A percentile compares a stretch with the other conserved stretches of the same genome.
These are phyloP conservation scores for Pygoscelis antarcticus DNA, from an alignment of 2,113 vertebrate species.

Conservation along the genomic window DNA sequence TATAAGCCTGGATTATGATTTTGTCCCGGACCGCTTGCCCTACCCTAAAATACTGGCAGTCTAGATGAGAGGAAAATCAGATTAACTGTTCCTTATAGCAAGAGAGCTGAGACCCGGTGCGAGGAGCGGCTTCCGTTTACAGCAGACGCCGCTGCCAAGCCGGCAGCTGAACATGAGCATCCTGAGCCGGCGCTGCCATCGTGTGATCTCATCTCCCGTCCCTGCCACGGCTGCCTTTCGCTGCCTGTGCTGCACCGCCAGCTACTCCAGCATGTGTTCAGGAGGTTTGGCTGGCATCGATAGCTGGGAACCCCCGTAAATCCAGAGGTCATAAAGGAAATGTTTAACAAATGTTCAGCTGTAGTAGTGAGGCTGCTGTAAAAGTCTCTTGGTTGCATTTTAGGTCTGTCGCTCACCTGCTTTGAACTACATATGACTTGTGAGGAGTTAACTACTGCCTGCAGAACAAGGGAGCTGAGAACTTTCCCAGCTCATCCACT, in stretches of 20 bases:
- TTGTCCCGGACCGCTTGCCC: neutral
- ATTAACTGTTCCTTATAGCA: neutral
- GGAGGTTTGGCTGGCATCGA: neutral
- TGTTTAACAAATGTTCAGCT: neutral
- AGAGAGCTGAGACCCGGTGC: neutral
- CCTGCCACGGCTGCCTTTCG: neutral
- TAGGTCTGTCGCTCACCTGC: neutral
- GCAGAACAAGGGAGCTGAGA: neutral
- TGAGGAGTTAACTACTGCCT: neutral
- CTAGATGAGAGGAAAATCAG: neutral
- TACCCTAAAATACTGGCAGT: neutral
- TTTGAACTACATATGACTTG: fast-evolving
- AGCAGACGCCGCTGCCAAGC: fast-evolving
- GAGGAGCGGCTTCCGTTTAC: neutral
- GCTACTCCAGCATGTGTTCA: neutral
- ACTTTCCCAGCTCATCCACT: neutral
- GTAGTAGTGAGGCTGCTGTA: neutral
- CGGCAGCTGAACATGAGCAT: neutral
- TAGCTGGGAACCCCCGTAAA: neutral
- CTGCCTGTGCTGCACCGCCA: neutral
- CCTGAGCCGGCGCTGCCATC: neutral
- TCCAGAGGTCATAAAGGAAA: neutral
- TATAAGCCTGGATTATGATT: neutral
- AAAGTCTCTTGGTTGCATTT: fast-evolving
- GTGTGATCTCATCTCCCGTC: neutral